Evolutionary conservation across 2,113 vertebrate genomes (phyloP).

Genomic region (Manacus vitellinus): DNA sequence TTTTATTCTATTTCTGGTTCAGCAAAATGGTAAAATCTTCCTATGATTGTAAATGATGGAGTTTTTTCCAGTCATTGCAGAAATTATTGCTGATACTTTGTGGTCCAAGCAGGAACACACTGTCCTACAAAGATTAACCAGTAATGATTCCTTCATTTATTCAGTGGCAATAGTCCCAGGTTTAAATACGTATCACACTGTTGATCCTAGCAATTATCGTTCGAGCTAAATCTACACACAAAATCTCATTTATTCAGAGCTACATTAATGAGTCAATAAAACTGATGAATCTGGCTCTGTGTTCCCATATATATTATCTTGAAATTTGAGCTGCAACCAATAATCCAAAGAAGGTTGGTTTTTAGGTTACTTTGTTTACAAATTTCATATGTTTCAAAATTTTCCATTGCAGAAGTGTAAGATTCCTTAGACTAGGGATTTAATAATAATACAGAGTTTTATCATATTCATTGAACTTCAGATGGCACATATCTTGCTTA

Average conservation of each 20-base stretch:
- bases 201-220: slow-evolving; percentile 54
- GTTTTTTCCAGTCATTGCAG: slow-evolving; percentile 23
- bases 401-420: neutral
- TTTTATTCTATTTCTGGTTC: slow-evolving; percentile 6
- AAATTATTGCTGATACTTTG: slow-evolving; percentile 17
- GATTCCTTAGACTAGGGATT: neutral
- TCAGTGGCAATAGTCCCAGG: slow-evolving; percentile 56
- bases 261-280: slow-evolving; percentile 71
- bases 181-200: slow-evolving; percentile 50
- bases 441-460: neutral
- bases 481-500: neutral
- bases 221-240: slow-evolving; percentile 31
- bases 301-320: neutral
- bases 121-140: slow-evolving; percentile 50
- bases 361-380: neutral
- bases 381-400: neutral
- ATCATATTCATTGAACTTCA: neutral
- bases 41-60: neutral
- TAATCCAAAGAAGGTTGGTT: neutral
- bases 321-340: neutral
- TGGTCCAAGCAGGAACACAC: neutral
- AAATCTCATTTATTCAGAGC: slow-evolving; percentile 46
- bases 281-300: slow-evolving; percentile 54
- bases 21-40: neutral
- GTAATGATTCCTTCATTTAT: slow-evolving; percentile 55